Conservation (phyloP, 2,797 vertebrate genomes). For the Paguma larvata region DNA sequence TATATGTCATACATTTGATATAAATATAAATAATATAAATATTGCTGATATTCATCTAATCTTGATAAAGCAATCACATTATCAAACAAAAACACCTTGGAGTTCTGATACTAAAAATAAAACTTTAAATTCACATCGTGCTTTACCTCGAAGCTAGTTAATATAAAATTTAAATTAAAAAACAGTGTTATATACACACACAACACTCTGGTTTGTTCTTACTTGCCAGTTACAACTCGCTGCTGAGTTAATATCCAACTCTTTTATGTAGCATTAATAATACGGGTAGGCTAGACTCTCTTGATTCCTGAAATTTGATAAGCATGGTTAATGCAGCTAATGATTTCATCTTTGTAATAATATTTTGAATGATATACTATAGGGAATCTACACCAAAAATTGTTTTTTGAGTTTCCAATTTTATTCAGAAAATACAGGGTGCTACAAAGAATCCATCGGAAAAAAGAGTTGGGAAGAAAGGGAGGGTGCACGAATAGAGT, state of each 20-base stretch:
- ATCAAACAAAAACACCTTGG: conserved; percentile 70
- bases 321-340: conserved; percentile 78
- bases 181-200: conserved; percentile 71
- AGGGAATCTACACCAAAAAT: conserved; percentile 76
- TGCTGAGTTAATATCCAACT: conserved; percentile 79
- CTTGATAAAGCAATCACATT: conserved; percentile 54
- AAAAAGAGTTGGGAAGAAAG: conserved; percentile 45
- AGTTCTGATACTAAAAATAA: conserved; percentile 77
- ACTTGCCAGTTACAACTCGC: conserved; percentile 80
- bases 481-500: not conserved
- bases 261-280: conserved; percentile 76
- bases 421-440: conserved; percentile 76
- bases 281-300: conserved; percentile 80
- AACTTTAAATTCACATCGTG: conserved; percentile 64
- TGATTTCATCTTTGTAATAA: conserved; percentile 84
- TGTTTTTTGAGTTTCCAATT: conserved; percentile 73
- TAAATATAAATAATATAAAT: not conserved
- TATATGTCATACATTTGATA: not conserved
- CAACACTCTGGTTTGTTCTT: conserved; percentile 77
- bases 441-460: not conserved
- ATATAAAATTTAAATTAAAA: conserved; percentile 78
- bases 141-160: conserved; percentile 71
- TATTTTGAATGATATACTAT: conserved; percentile 77
- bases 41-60: not conserved
- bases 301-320: conserved; percentile 85